Percentiles rank a stretch among this genome's conserved stretches.
Conservation (phyloP, 2,888 invertebrate genomes). For the Temnothorax rugatulus region DNA sequence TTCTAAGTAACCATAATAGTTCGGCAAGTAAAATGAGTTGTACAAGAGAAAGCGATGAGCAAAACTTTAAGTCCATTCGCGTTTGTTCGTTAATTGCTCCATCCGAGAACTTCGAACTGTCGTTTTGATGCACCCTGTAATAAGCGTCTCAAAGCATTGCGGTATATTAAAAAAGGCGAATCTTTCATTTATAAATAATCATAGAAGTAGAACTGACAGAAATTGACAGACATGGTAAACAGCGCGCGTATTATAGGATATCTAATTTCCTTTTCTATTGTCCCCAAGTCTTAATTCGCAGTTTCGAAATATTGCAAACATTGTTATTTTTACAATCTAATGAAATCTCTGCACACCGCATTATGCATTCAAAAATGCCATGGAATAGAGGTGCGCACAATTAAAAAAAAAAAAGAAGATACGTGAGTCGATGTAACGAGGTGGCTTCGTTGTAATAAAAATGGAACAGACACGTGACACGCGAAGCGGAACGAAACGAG, state of each 20-base stretch:
- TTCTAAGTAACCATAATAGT: constrained; percentile 51
- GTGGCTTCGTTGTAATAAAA: constrained; percentile 69
- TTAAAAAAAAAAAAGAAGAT: constrained; percentile 17
- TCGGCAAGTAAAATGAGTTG: constrained; percentile 53
- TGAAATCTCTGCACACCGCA: not conserved
- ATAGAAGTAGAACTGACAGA: not conserved
- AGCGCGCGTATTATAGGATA: not conserved
- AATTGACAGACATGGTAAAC: not conserved
- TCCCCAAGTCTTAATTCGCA: not conserved
- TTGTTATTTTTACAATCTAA: not conserved
- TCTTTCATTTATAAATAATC: not conserved
- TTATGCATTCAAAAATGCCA: constrained; percentile 25
- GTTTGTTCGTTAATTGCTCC: constrained; percentile 55
- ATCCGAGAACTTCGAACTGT: constrained; percentile 16
- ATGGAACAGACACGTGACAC: constrained; percentile 65
- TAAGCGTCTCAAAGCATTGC: not conserved
- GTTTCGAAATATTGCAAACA: not conserved
- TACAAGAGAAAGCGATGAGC: constrained; percentile 36
- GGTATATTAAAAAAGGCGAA: not conserved
- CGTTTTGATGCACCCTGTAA: not conserved
- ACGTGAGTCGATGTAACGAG: constrained; percentile 64
- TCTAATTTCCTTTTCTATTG: not conserved
- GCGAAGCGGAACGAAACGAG: constrained; percentile 72
- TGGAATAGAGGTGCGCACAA: not conserved
- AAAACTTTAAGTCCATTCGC: constrained; percentile 50